Base-by-base conservation (phyloP, 2,797 vertebrate genomes). In the Oreonectes daqikongensis region DNA sequence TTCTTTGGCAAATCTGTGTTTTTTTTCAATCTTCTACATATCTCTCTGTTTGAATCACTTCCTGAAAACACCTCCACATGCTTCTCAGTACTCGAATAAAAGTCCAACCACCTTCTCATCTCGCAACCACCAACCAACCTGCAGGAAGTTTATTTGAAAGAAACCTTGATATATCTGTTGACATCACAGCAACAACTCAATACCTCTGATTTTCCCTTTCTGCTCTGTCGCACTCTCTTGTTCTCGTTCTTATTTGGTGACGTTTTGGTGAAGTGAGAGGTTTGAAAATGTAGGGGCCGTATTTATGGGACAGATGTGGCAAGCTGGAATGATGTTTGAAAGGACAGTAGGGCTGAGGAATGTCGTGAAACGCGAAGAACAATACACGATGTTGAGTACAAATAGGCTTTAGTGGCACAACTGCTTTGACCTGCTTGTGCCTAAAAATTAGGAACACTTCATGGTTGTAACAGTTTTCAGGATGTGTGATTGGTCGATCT, bases 301-400 rank as follows among this genome's bases (percentile, higher is more conserved):
- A 22, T 67, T 66, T 57, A 30, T 46, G 35, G 10, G 66, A 78
- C 77, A 79, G 80, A 30, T 10, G 40, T 38, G 77, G 75, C 86
- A 81, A 73, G 80, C 81, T 55, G 8, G 17, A 74, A 61, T 61
- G 28, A 32, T 32, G 28, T n/a, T 60, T 32, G 26, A 18, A 59
- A 32, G 17, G 30, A 61, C 26, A 32, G 28, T 32, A 32, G 57
- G 57, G 57, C 18, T 76, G 83, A 79, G 28, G 9, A 57, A 61
- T 3, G 4, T 61, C 30, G 12, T 42, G 12, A 42, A 11, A 57
- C 24, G 12, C 3, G 15, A 18, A 15, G 1, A 53, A 22, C 10
- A 4, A 17, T 15, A 30, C 14, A 15, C 55, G 12, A 17, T 30
- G 14, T 11, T 55, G 24, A 11, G 53, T n/a, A n/a, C n/a, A n/a